Percentiles rank a stretch among this genome's conserved stretches.
Conservation (phyloP, 1,140 invertebrate genomes). For the Grapholita molesta region DNA sequence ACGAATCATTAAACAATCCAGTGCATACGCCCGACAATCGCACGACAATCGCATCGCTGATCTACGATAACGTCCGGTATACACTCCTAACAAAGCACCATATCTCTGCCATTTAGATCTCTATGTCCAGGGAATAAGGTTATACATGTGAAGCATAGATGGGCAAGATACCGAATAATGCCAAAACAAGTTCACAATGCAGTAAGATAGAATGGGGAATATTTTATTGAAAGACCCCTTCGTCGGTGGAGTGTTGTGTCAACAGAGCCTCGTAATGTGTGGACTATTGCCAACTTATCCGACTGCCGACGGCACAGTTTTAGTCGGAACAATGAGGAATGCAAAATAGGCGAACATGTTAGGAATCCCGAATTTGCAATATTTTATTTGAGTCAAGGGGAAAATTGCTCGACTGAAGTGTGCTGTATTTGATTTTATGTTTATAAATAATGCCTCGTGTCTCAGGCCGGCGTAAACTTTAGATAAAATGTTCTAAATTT, state of each 20-base stretch:
- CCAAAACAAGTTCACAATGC: not conserved
- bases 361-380: not conserved
- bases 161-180: not conserved
- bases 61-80: not conserved
- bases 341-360: not conserved
- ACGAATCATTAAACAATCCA: not conserved
- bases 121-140: not conserved
- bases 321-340: not conserved
- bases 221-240: constrained; percentile 1
- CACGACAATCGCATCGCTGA: not conserved
- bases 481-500: too few relatives aligned
- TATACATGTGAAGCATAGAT: not conserved
- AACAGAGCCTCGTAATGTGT: not conserved
- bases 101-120: not conserved
- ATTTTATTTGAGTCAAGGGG: not conserved
- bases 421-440: too few relatives aligned
- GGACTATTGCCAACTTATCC: not conserved
- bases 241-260: not conserved
- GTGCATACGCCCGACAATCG: not conserved
- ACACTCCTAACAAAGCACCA: not conserved
- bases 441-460: too few relatives aligned
- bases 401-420: not conserved
- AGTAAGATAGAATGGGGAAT: not conserved
- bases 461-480: too few relatives aligned
- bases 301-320: not conserved